Evolutionary conservation across 2,888 invertebrate species (phyloP), one percentile per base, ranked within the genome.

Genomic region (Chrysolina haemoptera): DNA sequence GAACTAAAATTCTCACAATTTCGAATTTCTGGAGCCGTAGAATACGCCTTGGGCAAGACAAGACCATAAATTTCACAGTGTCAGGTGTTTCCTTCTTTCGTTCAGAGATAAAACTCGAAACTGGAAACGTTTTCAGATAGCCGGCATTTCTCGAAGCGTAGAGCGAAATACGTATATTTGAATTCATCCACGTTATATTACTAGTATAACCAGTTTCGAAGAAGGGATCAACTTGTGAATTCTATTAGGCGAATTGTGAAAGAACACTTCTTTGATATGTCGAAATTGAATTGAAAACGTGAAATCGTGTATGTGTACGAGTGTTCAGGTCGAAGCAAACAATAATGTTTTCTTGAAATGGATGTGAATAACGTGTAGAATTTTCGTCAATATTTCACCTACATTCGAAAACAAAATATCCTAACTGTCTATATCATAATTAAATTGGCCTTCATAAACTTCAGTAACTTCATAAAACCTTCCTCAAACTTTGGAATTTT

Each of bases 41-140:
- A 73, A 68, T 68, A 63, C 65, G 68, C 69, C 69, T 62, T 22
- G 59, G 69, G 73, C 68, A 68, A 48, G 48, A 20, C 65, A 59
- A 65, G 53, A 69, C 53, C 69, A 73, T 73, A 73, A 73, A 69
- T 73, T 73, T 69, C 62, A 63, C 20, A 62, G 64, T 73, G 73
- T 73, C 73, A 73, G 59, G 69, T 64, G 69, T 65, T 73, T 69
- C 65, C 69, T 73, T 69, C 35, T 70, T 63, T 63, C 55, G 53
- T 59, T 48, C 48, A 48, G 27, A 73, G 73, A 73, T 73, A 73
- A 73, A 65, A 65, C 50, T 65, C 55, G 64, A 64, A 62, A 65
- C 41, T 35, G 59, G 35, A 9, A 59, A 59, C 59, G 59, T 35
- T 59, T 59, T 59, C 59, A 35, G 27, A 53, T 53, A 53, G 35